Evolutionary conservation across 2,888 invertebrate genomes (phyloP).

Genomic region (Spodoptera littoralis): DNA sequence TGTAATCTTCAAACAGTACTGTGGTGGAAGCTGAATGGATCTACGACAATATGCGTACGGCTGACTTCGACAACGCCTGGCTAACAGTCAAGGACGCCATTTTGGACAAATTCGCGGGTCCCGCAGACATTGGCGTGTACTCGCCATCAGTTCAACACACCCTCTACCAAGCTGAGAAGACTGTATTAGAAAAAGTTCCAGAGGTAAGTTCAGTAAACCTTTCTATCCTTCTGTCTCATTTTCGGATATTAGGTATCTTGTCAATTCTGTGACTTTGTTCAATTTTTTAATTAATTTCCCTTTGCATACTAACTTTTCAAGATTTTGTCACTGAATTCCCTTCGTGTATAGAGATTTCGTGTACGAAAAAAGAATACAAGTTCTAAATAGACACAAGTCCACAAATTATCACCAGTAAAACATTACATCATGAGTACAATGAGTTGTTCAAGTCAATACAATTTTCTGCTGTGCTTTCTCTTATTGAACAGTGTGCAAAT

Average conservation of each 20-base stretch:
- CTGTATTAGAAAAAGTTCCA: constrained; percentile 90
- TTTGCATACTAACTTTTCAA: too few relatives aligned
- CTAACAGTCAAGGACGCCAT: constrained; percentile 91
- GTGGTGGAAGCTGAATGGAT: constrained; percentile 93
- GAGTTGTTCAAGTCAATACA: too few relatives aligned
- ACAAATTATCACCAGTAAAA: too few relatives aligned
- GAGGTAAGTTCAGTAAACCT: constrained; percentile 84
- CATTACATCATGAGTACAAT: too few relatives aligned
- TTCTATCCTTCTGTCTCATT: neutral
- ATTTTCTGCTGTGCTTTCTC: neutral
- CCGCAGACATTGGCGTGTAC: constrained; percentile 91
- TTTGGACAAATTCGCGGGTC: constrained; percentile 93
- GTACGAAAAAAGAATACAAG: too few relatives aligned
- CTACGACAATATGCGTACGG: constrained; percentile 90
- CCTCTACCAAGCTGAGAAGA: constrained; percentile 91
- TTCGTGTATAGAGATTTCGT: too few relatives aligned
- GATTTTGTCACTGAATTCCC: too few relatives aligned
- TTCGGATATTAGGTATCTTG: neutral
- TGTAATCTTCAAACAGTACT: constrained; percentile 86
- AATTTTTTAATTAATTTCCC: too few relatives aligned
- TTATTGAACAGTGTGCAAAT: neutral
- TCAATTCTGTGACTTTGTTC: too few relatives aligned
- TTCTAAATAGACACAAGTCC: too few relatives aligned
- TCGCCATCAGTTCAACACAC: constrained; percentile 95
- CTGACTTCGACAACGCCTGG: constrained; percentile 93